Evolutionary conservation across 1,140 invertebrate genomes (phyloP), one percentile per base, ranked within the genome.

Genomic region (Andrena cerasifolii): DNA sequence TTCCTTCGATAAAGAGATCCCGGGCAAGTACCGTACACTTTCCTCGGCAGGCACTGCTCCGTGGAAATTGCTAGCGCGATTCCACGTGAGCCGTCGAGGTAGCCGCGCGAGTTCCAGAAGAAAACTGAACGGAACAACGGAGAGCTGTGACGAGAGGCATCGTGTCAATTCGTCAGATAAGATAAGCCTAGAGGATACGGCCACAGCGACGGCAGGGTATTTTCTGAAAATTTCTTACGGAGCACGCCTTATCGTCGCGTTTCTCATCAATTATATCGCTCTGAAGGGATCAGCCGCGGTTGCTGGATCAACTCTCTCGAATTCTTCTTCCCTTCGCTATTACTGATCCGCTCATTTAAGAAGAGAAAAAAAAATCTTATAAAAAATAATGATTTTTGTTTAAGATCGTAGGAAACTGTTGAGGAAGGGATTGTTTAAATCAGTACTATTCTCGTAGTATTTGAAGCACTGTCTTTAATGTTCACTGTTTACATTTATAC

Each of bases 91-190:
- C 5, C 40, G 28, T 14, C 16, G 18, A 1, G 3, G 10, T 66
- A 16, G 16, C 40, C 53, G 28, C 53, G 36, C 21, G 43, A 47
- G 31, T 0, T 6, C 33, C 31, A 24, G 45, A 77, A 47, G 72
- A 75, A 66, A 75, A 66, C 72, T 67, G 61, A 28, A 45, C 61
- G n/a, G 26, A 74, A 65, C 61, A 33, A 65, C 61, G 14, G 24
- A 53, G 36, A 56, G 53, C 54, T 59, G 10, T 16, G 56, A 53
- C 67, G 45, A 54, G 75, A 71, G 74, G n/a, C 67, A 72, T 45
- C 51, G 58, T 54, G 56, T 62, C 75, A 71, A 78, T 72, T 45
- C 67, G 47, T 54, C 33, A 78, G 75, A 78, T 72, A 72, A 78
- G 75, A 78, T 72, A 72, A 63, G 43, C 18, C 6, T 16, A 14